A percentile compares a stretch with the other conserved stretches of the same genome.
Evolutionary conservation across 2,113 vertebrate genomes (phyloP).

Genomic region (Orientallactaga bullata): DNA sequence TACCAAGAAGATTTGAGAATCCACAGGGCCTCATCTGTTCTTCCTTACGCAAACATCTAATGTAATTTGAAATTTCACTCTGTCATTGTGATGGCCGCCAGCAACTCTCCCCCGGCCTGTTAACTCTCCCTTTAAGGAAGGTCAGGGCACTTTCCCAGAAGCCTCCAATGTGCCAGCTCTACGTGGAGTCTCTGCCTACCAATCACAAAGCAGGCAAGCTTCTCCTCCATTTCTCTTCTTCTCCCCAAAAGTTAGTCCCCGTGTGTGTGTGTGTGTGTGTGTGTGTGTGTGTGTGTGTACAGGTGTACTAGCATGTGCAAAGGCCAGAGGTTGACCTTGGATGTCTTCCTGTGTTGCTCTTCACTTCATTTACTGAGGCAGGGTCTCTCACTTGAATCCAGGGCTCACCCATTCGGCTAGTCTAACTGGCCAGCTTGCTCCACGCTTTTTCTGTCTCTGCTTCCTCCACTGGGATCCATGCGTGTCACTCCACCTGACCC

Average conservation of each 20-base stretch:
- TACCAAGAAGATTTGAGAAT: constrained; percentile 85
- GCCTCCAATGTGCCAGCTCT: constrained; percentile 54
- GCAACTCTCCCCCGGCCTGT: constrained; percentile 59
- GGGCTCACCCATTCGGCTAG: not conserved
- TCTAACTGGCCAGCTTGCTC: not conserved
- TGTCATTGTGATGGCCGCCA: constrained; percentile 80
- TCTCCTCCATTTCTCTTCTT: not conserved
- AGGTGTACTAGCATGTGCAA: not conserved
- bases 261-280: not conserved
- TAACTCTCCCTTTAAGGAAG: constrained; percentile 62
- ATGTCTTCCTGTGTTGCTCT: not conserved
- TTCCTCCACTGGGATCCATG: not conserved
- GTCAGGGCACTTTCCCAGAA: constrained; percentile 33
- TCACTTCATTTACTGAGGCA: not conserved
- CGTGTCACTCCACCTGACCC: not conserved
- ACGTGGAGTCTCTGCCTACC: not conserved
- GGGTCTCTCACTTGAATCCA: not conserved
- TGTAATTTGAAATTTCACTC: constrained; percentile 88
- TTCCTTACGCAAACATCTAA: constrained; percentile 87
- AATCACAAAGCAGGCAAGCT: constrained; percentile 5
- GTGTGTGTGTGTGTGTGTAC: not conserved
- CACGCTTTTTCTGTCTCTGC: not conserved
- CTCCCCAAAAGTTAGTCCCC: not conserved
- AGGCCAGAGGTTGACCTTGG: not conserved
- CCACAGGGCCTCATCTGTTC: constrained; percentile 86